Conservation (phyloP, 2,797 vertebrate genomes). For the Gobio occitaniae region DNA sequence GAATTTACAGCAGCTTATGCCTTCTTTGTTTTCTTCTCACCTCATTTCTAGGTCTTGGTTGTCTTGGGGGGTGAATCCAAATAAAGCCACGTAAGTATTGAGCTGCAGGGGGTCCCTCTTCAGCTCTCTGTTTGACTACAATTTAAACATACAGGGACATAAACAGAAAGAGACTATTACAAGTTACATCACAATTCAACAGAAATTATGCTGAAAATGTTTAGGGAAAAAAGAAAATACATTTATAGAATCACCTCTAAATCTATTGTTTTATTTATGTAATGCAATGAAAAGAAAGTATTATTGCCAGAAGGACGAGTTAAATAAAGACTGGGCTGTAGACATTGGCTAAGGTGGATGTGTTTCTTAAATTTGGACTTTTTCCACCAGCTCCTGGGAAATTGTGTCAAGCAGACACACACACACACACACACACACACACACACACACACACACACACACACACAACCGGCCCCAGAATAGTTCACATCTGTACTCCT, state of each 20-base stretch:
- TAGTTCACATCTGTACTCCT: slow-evolving; percentile 55
- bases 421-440: slow-evolving; percentile 25
- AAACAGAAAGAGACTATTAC: slow-evolving; percentile 19
- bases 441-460: slow-evolving; percentile 46
- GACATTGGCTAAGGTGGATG: slow-evolving; percentile 2
- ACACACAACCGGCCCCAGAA: slow-evolving; percentile 54
- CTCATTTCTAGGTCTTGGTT: slow-evolving; percentile 95
- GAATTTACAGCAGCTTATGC: neutral
- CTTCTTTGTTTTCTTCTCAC: slow-evolving; percentile 69
- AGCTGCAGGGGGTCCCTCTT: slow-evolving; percentile 85
- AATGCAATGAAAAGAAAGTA: neutral
- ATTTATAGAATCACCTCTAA: neutral
- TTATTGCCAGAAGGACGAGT: neutral
- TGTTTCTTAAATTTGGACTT: slow-evolving; percentile 64
- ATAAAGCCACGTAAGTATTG: slow-evolving; percentile 96
- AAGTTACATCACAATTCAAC: neutral
- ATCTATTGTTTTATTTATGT: neutral
- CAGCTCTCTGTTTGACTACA: slow-evolving; percentile 80
- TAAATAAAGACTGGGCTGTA: neutral
- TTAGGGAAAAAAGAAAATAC: neutral
- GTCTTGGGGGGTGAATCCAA: slow-evolving; percentile 91
- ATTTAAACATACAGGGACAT: slow-evolving; percentile 58
- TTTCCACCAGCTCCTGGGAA: slow-evolving; percentile 74
- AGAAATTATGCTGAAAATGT: neutral
- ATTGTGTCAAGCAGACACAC: slow-evolving; percentile 57